Evolutionary conservation across 2,888 invertebrate species (phyloP).

Genomic region (Entomobrya multifasciata): DNA sequence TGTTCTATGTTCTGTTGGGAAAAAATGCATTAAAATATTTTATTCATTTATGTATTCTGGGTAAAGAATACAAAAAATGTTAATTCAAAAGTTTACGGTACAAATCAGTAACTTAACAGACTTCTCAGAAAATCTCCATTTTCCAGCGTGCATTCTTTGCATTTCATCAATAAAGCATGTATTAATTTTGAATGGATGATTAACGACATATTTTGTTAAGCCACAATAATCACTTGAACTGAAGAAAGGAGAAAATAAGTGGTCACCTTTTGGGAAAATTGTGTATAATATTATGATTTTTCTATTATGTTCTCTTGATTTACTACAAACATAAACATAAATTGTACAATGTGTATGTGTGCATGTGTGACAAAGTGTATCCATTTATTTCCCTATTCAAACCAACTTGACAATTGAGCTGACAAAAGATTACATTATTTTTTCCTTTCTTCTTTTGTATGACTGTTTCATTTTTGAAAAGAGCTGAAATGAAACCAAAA

Average conservation of each 20-base stretch:
- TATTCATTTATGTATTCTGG: background rate
- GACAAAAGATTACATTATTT: slow-evolving; percentile 46
- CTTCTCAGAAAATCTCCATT: too few species aligned
- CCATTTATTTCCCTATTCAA: slow-evolving; percentile 16
- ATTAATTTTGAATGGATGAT: background rate
- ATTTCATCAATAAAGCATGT: background rate
- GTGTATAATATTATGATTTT: slow-evolving; percentile 21
- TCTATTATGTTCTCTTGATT: slow-evolving; percentile 15
- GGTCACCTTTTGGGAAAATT: slow-evolving; percentile 37
- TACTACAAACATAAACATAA: slow-evolving; percentile 12
- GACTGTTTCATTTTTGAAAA: slow-evolving; percentile 5
- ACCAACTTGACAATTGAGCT: slow-evolving; percentile 30
- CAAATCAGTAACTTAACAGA: background rate
- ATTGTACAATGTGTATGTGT: slow-evolving; percentile 29
- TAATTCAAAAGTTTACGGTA: background rate
- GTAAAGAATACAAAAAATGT: background rate
- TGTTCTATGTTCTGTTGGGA: too few species aligned
- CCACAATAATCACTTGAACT: background rate
- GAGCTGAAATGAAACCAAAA: slow-evolving; percentile 48
- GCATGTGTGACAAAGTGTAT: background rate
- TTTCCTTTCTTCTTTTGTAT: slow-evolving; percentile 17
- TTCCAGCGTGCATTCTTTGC: too few species aligned
- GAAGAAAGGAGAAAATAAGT: slow-evolving; percentile 31
- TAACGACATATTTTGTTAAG: background rate
- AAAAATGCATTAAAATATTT: background rate